Percentiles rank a stretch among this genome's conserved stretches.
These are phyloP conservation scores for Cebidichthys violaceus DNA, from an alignment of 2,113 vertebrate genomes.

Conservation along the genomic window DNA sequence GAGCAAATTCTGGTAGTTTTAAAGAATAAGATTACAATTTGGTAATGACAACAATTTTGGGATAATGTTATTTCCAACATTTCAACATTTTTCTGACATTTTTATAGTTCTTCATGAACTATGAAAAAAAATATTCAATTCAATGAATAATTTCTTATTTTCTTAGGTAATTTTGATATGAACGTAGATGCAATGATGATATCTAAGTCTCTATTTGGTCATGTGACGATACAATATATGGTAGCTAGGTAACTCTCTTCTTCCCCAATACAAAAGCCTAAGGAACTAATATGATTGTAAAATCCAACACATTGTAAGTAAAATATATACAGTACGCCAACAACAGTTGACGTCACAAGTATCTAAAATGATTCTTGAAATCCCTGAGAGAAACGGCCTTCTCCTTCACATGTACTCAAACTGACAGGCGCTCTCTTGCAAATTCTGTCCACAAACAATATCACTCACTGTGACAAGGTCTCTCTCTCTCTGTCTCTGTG, in stretches of 20 bases:
- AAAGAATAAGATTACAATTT: neutral
- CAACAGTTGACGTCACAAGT: slow-evolving; percentile 1
- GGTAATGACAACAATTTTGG: neutral
- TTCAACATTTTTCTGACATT: too few species aligned
- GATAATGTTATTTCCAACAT: neutral
- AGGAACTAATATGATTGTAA: neutral
- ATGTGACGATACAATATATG: neutral
- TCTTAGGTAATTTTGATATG: too few species aligned
- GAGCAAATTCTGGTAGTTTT: too few species aligned
- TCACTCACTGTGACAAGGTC: slow-evolving; percentile 31
- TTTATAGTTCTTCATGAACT: too few species aligned
- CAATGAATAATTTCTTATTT: too few species aligned
- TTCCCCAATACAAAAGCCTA: neutral
- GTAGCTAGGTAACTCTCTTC: neutral
- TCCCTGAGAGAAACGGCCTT: neutral
- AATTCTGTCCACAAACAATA: slow-evolving; percentile 34
- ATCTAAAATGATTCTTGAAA: slow-evolving; percentile 20
- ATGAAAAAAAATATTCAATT: too few species aligned
- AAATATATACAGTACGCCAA: neutral
- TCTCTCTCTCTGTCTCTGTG: neutral
- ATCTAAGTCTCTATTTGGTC: neutral
- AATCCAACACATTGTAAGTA: too few species aligned
- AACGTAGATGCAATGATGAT: too few species aligned
- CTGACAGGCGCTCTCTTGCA: slow-evolving; percentile 22
- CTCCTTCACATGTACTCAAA: slow-evolving; percentile 19